Evolutionary conservation across 2,888 invertebrate species (phyloP), one percentile per base, ranked within the genome.

Genomic region (Lochmaea capreae): DNA sequence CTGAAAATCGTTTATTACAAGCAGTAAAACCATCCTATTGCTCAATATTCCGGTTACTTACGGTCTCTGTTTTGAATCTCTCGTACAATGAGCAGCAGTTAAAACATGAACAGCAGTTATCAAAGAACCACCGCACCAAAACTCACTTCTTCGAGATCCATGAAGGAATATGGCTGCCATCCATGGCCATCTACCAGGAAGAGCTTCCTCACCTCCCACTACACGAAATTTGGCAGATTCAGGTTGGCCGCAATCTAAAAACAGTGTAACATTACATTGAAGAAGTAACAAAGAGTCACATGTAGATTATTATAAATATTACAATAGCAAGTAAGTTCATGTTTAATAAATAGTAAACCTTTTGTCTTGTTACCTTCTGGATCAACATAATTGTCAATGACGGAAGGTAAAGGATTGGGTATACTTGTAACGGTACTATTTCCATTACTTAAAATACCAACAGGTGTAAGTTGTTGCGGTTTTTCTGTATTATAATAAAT

Each of bases 181-280:
- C 97, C 97, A 98, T 0, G 98, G 97, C 96, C 97, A 97, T 68
- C 95, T 92, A 0, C 97, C 97, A 0, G 95, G 93, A 33, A 93
- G 89, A 0, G 96, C 90, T 84, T 94, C 93, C 70, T 94, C 92
- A 5, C 98, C 98, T 0, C 98, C 98, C 0, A 98, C 97, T 59
- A 98, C 95, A 5, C 97, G 91, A 77, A 94, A 96, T 59, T 93
- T 93, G 68, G 93, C 95, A 82, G 93, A 92, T 88, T 94, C 95
- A 77, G 93, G 92, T 79, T 95, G 93, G 0, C 95, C 95, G 83
- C 95, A 96, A 79, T 95, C 95, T 93, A 85, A 11, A 87, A 54
- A 49, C n/a, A 39, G 14, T 16, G n/a, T 65, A 33, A 16, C 2
- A 18, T 22, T 3, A 2, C 22, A 22, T 46, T 63, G 57, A 58